Evolutionary conservation across 2,888 invertebrate genomes (phyloP).

Genomic region (Papilio elwesi): DNA sequence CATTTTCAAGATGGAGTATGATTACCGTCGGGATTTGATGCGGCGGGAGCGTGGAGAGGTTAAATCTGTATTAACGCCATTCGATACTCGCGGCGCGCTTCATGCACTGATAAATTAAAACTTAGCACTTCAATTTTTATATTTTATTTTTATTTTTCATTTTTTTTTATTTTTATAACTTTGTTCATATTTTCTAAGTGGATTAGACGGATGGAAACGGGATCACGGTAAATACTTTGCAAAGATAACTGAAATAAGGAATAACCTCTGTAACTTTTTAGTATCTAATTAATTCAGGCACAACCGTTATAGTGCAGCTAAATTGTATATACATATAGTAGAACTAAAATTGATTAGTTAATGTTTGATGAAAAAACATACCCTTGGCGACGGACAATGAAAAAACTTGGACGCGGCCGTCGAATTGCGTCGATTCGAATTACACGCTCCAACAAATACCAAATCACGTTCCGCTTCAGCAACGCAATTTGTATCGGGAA

Average conservation of each 20-base stretch:
- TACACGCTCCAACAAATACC: slow-evolving; percentile 25
- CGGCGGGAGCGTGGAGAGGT: slow-evolving; percentile 18
- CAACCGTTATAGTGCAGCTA: too few species aligned
- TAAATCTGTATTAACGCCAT: slow-evolving; percentile 28
- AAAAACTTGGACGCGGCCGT: slow-evolving; percentile 22
- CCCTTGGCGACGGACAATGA: background rate
- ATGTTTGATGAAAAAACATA: background rate
- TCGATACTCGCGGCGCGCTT: slow-evolving; percentile 7
- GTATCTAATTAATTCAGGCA: too few species aligned
- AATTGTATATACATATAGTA: too few species aligned
- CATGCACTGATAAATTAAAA: slow-evolving; percentile 1
- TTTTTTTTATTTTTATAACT: too few species aligned
- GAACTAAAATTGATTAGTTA: slow-evolving; percentile 6
- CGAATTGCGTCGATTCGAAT: slow-evolving; percentile 36
- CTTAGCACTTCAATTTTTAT: background rate
- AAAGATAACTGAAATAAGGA: too few species aligned
- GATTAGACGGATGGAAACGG: too few species aligned
- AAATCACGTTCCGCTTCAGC: slow-evolving; percentile 16
- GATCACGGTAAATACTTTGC: too few species aligned
- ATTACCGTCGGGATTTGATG: slow-evolving; percentile 29
- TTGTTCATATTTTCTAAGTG: too few species aligned
- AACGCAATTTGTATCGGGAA: slow-evolving; percentile 20
- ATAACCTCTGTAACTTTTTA: too few species aligned
- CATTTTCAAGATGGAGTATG: slow-evolving; percentile 20
- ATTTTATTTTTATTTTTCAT: too few species aligned